Evolutionary conservation across 2,113 vertebrate genomes (phyloP).

Genomic region (Lagopus muta): DNA sequence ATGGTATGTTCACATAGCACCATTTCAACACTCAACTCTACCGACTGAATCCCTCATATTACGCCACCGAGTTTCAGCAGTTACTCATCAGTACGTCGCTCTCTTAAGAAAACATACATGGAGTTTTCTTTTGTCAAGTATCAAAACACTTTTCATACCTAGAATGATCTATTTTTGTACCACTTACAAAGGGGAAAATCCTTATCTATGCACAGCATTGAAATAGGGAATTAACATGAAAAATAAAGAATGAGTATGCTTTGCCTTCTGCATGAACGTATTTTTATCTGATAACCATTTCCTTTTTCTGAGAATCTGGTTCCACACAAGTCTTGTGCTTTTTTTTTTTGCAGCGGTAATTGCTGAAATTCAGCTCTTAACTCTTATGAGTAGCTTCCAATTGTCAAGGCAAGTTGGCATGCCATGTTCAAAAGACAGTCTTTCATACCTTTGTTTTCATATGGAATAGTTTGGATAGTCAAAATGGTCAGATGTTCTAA

Average conservation of each 20-base stretch:
- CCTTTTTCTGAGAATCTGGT: neutral
- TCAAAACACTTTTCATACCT: neutral
- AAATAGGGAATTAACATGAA: neutral
- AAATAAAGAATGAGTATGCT: neutral
- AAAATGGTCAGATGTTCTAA: neutral
- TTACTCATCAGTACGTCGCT: neutral
- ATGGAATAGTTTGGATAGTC: neutral
- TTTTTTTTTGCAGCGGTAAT: neutral
- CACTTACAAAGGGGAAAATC: neutral
- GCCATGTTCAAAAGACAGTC: neutral
- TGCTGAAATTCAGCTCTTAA: neutral
- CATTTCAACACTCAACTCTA: neutral
- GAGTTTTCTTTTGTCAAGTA: constrained; percentile 4
- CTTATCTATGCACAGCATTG: neutral
- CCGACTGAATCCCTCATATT: neutral
- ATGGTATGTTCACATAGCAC: neutral
- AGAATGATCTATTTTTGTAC: neutral
- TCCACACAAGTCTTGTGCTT: neutral
- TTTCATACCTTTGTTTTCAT: neutral
- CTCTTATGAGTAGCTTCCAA: neutral
- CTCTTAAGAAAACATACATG: neutral
- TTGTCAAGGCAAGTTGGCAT: neutral
- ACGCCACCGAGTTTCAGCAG: neutral
- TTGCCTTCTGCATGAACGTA: neutral
- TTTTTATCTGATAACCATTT: neutral